Conservation (phyloP, 2,888 invertebrate genomes). For the Hemithea aestivaria region DNA sequence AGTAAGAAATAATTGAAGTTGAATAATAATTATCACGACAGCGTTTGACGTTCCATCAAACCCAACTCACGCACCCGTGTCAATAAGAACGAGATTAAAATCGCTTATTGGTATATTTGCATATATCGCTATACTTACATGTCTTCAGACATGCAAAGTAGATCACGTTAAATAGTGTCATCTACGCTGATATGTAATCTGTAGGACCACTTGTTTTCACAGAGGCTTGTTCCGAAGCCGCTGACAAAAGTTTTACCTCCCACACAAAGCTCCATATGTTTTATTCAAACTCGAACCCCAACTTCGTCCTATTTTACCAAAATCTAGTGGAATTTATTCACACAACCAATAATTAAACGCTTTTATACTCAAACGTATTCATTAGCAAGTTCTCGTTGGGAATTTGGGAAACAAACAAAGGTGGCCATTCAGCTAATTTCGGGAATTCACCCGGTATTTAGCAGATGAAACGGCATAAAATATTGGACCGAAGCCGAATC, state of each 20-base stretch:
- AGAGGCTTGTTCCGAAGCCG: background rate
- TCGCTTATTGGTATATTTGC: no score
- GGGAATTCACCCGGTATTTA: slow-evolving; percentile 16
- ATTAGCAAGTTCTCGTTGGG: slow-evolving; percentile 7
- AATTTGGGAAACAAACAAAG: slow-evolving; percentile 15
- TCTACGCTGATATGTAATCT: no score
- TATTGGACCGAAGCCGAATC: slow-evolving; percentile 28
- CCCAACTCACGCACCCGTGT: no score
- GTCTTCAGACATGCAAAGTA: no score
- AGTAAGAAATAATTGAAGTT: no score
- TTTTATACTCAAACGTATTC: slow-evolving; percentile 7
- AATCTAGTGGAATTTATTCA: slow-evolving; percentile 12
- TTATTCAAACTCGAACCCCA: slow-evolving; percentile 9
- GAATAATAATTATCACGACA: no score
- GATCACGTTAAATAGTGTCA: no score
- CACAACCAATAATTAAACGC: slow-evolving; percentile 13
- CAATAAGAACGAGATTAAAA: no score
- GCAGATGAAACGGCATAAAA: slow-evolving; percentile 35
- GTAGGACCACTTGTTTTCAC: no score
- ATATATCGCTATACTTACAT: no score
- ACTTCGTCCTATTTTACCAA: slow-evolving; percentile 11
- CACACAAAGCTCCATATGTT: slow-evolving; percentile 9
- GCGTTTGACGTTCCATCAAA: no score
- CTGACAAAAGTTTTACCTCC: slow-evolving; percentile 1
- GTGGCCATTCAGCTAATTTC: slow-evolving; percentile 13